Base-by-base conservation (phyloP, 2,888 invertebrate genomes). In the Cosmia pyralina region DNA sequence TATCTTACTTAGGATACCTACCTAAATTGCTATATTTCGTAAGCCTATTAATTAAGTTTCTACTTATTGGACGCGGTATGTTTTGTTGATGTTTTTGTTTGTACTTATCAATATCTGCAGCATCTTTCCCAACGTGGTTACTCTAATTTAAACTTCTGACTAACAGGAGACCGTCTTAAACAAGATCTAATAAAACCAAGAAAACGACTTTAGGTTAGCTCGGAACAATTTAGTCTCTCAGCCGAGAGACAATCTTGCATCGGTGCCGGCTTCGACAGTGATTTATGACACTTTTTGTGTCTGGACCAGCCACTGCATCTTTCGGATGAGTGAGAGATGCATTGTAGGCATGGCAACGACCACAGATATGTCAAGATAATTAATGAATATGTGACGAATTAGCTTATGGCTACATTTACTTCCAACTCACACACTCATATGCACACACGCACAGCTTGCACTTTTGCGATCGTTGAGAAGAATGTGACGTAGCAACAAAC, bases 261-360 rank as follows among this genome's bases (percentile, higher is more conserved):
- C 86, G 83, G 88, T 83, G 85, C 82, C 85, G 87, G 81, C 81
- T 87, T 85, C 82, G 93, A 93, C 93, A 92, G 87, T 92, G 93
- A 94, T 92, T 89, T 89, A 95, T 92, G 86, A 87, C 85, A 88
- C 87, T 89, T 91, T 90, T 91, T 90, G 88, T 86, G 89, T 91
- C 89, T 90, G 84, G 87, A 86, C 86, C 82, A 86, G 81, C 83
- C 63, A 79, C 55, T 87, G 88, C 90, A 90, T 90, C 90, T 84
- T 88, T 89, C 88, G 82, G 79, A 88, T 88, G 89, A 87, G 85
- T 88, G 87, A 88, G 87, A 87, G 85, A 83, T 88, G 89, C 87
- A 85, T 88, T 79, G 84, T 86, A 86, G 88, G 86, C 87, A 82
- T 86, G 88, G 88, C 89, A 89, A 88, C 89, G 82, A 86, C 82